Conservation (phyloP, 2,113 vertebrate species). For the Tyto alba region DNA sequence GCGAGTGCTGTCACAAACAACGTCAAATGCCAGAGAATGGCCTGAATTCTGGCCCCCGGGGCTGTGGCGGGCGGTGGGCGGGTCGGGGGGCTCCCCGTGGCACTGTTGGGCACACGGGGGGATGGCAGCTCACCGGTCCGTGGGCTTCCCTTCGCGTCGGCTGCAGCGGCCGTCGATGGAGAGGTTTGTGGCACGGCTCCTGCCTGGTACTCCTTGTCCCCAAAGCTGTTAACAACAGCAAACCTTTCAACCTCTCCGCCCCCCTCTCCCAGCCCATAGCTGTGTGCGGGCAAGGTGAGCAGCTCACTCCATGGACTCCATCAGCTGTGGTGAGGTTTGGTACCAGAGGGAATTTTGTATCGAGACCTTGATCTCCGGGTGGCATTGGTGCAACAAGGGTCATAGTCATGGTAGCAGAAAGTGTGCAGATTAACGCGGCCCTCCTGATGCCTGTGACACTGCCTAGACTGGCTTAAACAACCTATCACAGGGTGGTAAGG, state of each 20-base stretch:
- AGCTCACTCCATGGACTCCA: background rate
- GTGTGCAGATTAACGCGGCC: background rate
- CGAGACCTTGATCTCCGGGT: background rate
- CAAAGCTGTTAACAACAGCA: background rate
- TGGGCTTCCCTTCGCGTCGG: background rate
- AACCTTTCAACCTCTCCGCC: background rate
- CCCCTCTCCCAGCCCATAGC: background rate
- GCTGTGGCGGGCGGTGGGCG: too few relatives aligned
- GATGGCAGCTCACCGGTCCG: background rate
- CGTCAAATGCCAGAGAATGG: slow-evolving; percentile 30
- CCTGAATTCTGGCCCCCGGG: background rate
- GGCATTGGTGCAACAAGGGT: background rate
- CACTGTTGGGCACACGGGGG: background rate
- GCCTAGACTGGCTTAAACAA: background rate
- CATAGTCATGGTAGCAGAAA: background rate
- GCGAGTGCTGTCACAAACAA: slow-evolving; percentile 63
- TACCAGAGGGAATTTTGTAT: background rate
- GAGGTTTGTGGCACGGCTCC: background rate
- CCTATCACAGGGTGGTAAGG: background rate
- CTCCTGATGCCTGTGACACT: background rate
- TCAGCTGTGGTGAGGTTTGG: background rate
- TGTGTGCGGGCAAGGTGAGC: background rate
- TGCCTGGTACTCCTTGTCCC: rapidly evolving
- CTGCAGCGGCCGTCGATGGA: rapidly evolving
- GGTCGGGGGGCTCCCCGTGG: background rate